Evolutionary conservation across 2,888 invertebrate genomes (phyloP).

Genomic region (Argynnis bischoffii): DNA sequence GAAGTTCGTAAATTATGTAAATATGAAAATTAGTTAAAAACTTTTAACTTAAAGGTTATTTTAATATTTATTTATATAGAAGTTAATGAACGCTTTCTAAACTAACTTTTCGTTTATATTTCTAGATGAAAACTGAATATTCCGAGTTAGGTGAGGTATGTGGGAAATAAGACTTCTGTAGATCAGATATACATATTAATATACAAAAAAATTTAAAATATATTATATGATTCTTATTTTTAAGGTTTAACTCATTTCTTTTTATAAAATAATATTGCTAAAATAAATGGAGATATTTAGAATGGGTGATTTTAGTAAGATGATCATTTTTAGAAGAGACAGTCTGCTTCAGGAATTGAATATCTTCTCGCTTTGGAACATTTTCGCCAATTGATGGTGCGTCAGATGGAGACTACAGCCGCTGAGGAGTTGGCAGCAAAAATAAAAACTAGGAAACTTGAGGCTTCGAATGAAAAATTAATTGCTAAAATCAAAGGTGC

Average conservation of each 20-base stretch:
- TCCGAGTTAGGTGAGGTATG: constrained; percentile 39
- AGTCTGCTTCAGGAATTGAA: constrained; percentile 48
- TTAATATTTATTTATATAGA: background rate
- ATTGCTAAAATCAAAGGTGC: constrained; percentile 65
- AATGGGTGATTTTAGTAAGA: no score
- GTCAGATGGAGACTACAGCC: constrained; percentile 70
- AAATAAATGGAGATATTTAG: no score
- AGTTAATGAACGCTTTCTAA: background rate
- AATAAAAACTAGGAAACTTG: constrained; percentile 66
- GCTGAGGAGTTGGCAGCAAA: constrained; percentile 72
- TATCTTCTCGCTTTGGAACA: constrained; percentile 62
- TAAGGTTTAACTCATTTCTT: no score
- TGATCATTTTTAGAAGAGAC: constrained; percentile 24
- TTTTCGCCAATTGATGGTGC: constrained; percentile 65
- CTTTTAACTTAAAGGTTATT: background rate
- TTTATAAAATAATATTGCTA: no score
- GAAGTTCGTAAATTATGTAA: background rate
- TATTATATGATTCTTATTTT: no score
- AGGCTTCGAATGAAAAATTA: constrained; percentile 66
- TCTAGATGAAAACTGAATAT: constrained; percentile 52
- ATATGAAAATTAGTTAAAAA: background rate
- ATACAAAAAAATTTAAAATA: background rate
- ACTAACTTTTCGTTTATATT: constrained; percentile 12
- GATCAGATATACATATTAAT: background rate
- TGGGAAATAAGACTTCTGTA: background rate